Conservation (phyloP, 1,140 invertebrate genomes). For the Temnothorax longispinosus region DNA sequence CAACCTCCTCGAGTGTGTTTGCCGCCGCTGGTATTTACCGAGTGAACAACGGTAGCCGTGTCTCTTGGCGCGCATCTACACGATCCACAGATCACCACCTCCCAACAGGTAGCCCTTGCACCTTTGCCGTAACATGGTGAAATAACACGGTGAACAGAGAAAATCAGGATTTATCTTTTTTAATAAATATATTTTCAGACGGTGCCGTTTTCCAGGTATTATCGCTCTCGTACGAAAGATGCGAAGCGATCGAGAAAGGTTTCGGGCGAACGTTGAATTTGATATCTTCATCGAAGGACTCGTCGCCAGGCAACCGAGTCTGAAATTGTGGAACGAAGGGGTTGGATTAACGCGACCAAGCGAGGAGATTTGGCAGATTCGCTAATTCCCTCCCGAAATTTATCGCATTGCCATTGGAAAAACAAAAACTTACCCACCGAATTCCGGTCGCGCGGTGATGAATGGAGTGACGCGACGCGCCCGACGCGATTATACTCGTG, state of each 20-base stretch:
- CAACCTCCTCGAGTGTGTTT: conserved; percentile 53
- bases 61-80: conserved; percentile 50
- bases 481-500: conserved; percentile 17
- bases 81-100: background rate
- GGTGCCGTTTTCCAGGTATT: background rate
- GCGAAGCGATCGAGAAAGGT: background rate
- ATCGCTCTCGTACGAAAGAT: background rate
- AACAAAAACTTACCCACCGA: conserved; percentile 45
- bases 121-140: background rate
- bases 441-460: conserved; percentile 43
- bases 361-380: conserved; percentile 3
- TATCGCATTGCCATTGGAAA: conserved; percentile 12
- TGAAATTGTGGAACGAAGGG: background rate
- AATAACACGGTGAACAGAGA: no score
- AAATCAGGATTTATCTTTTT: background rate
- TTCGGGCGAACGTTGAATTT: background rate
- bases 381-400: conserved; percentile 27
- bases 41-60: conserved; percentile 48
- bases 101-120: conserved; percentile 23
- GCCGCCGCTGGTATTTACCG: conserved; percentile 32
- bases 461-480: conserved; percentile 32
- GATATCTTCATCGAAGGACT: conserved; percentile 13
- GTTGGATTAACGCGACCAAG: conserved; percentile 7
- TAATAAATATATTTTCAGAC: conserved; percentile 8
- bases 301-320: background rate